Conservation (phyloP, 2,797 vertebrate genomes). For the Rousettus madagascariensis region DNA sequence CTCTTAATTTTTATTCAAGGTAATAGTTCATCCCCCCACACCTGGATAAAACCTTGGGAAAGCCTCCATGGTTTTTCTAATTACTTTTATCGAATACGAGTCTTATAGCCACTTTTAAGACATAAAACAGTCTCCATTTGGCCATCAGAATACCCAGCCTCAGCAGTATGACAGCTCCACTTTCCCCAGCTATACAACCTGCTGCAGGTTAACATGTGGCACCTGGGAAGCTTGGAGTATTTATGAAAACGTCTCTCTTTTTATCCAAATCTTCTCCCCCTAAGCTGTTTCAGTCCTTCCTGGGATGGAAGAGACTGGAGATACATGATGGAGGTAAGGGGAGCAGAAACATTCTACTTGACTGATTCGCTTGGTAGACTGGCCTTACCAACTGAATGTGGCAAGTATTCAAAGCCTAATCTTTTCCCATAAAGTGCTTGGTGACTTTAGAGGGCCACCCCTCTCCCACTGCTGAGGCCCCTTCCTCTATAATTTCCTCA, state of each 20-base stretch:
- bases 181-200: background rate
- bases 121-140: background rate
- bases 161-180: background rate
- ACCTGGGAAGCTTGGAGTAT: background rate
- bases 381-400: background rate
- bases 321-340: background rate
- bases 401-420: background rate
- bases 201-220: background rate
- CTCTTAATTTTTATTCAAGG: background rate
- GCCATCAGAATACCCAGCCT: background rate
- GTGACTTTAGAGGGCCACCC: background rate
- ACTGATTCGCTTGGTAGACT: background rate
- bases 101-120: background rate
- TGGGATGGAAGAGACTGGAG: background rate
- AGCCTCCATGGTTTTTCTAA: background rate
- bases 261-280: background rate
- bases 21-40: background rate
- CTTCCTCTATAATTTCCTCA: background rate
- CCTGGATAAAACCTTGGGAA: background rate
- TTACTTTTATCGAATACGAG: conserved; percentile 61
- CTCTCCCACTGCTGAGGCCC: background rate
- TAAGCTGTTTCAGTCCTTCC: background rate
- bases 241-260: background rate
- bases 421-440: background rate
- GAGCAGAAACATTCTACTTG: background rate